Base-by-base conservation (phyloP, 2,797 vertebrate species). In the Molossus alvarezi region DNA sequence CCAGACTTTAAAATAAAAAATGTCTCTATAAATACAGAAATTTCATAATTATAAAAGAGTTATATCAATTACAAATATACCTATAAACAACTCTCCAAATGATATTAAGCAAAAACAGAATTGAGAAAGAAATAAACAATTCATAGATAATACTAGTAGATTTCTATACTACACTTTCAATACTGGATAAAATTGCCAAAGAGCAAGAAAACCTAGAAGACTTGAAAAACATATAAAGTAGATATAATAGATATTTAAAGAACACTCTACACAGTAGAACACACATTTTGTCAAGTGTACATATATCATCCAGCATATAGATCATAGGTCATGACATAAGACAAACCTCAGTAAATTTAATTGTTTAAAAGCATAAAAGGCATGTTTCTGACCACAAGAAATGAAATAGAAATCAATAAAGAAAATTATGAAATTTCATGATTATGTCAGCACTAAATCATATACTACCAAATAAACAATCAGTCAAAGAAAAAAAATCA, bases 401-500 rank as follows among this genome's bases (percentile, higher is more conserved):
- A 53, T 53, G 75, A 23, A 67, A 69, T 45, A 53, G 17, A 81
- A 86, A 86, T 73, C 13, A 67, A 69, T 8, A 79, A 4, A 21
- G 1, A 21, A 41, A 90, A 80, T 67, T 60, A 60, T 80, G 21
- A 55, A 90, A 93, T 57, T 57, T 80, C 20, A 72, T 12, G 60
- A 64, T 33, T 29, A 76, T 62, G 1, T 73, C 7, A 1, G n/a
- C 64, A 73, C 79, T 57, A 89, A 58, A 25, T 1, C 14, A 65
- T 18, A 15, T 21, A 51, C 37, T 88, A 72, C 29, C 23, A 85
- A 89, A 80, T 84, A 95, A 95, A 29, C 8, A 85, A 89, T 20
- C 29, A 15, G 7, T 57, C 9, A 88, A 80, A 51, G 71, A 77
- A 88, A 9, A 9, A 33, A 88, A 92, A 23, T 84, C 21, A 88